Percentiles rank a stretch among this genome's conserved stretches.
These are phyloP conservation scores for Brachyistius frenatus DNA, from an alignment of 2,113 vertebrate genomes.

Conservation along the genomic window DNA sequence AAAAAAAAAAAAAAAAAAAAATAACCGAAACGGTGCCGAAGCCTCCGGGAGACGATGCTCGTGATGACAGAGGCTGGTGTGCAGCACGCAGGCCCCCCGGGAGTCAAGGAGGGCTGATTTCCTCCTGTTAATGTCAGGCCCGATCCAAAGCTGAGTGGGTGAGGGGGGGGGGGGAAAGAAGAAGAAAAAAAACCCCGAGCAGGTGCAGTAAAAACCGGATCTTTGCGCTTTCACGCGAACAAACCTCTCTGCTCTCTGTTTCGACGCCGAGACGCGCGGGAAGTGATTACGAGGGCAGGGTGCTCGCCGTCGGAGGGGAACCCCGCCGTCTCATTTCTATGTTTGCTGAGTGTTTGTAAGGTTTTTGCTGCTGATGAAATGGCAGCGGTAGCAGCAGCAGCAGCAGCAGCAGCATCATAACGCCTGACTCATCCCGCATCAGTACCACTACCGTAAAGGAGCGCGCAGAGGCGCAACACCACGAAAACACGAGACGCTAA, in stretches of 20 bases:
- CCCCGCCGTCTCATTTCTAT: slow-evolving; percentile 50
- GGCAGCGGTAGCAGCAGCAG: slow-evolving; percentile 90
- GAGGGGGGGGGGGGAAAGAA: not conserved
- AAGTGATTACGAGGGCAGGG: not conserved
- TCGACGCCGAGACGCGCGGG: not conserved
- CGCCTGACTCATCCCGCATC: slow-evolving; percentile 95
- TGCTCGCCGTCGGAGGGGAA: slow-evolving; percentile 43
- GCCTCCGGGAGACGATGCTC: slow-evolving; percentile 9
- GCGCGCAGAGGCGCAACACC: slow-evolving; percentile 66
- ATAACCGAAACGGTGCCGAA: slow-evolving; percentile 15
- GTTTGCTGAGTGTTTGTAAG: slow-evolving; percentile 66
- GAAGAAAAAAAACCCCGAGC: slow-evolving; percentile 20
- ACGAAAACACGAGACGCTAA: not conserved
- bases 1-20: not conserved
- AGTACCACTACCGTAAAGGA: slow-evolving; percentile 87
- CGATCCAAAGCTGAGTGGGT: slow-evolving; percentile 3
- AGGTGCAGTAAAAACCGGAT: slow-evolving; percentile 46
- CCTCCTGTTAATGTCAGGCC: slow-evolving; percentile 41
- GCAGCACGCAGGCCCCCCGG: slow-evolving; percentile 19
- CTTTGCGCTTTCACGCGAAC: slow-evolving; percentile 5
- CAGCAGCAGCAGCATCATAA: slow-evolving; percentile 87
- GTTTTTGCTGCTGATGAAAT: slow-evolving; percentile 88
- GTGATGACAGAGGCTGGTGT: not conserved
- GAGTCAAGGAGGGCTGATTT: slow-evolving; percentile 9
- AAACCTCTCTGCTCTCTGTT: slow-evolving; percentile 8